A percentile compares a stretch with the other conserved stretches of the same genome.
phyloP scores from a whole-genome alignment of 2,797 vertebrate genomes.

The Furcifer pardalis region DNA sequence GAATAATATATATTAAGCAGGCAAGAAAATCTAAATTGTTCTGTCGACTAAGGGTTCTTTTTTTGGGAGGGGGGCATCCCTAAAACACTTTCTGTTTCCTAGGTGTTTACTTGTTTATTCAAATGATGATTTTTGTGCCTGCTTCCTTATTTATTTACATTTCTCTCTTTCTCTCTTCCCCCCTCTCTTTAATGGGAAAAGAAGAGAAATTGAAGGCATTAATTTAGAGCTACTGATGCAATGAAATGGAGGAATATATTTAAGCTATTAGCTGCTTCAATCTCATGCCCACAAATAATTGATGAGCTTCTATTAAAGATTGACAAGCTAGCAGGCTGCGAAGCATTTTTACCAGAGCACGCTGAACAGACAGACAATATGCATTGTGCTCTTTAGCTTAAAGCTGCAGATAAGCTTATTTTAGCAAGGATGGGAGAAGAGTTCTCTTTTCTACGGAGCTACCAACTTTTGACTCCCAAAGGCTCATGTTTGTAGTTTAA shows the following conservation, averaged over 20 bases:
- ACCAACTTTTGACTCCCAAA: conserved; percentile 62
- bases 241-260: conserved; percentile 85
- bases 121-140: conserved; percentile 70
- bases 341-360: conserved; percentile 80
- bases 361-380: conserved; percentile 73
- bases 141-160: conserved; percentile 60
- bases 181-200: conserved; percentile 67
- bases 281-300: conserved; percentile 87
- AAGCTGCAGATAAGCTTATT: conserved; percentile 68
- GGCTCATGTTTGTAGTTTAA: conserved; percentile 46
- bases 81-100: conserved; percentile 19
- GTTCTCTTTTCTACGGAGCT: conserved; percentile 66
- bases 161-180: conserved; percentile 39
- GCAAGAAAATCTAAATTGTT: conserved; percentile 50
- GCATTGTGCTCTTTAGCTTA: conserved; percentile 70
- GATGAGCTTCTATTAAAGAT: conserved; percentile 88
- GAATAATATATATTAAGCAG: conserved; percentile 59
- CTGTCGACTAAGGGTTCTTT: conserved; percentile 19
- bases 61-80: background rate
- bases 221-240: conserved; percentile 84
- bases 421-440: conserved; percentile 50
- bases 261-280: conserved; percentile 86
- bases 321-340: conserved; percentile 81
- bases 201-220: conserved; percentile 71
- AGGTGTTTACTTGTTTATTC: conserved; percentile 69